A percentile compares a stretch with the other conserved stretches of the same genome.
Evolutionary conservation across 2,113 vertebrate species (phyloP).

Genomic region (Ariopsis seemanni): DNA sequence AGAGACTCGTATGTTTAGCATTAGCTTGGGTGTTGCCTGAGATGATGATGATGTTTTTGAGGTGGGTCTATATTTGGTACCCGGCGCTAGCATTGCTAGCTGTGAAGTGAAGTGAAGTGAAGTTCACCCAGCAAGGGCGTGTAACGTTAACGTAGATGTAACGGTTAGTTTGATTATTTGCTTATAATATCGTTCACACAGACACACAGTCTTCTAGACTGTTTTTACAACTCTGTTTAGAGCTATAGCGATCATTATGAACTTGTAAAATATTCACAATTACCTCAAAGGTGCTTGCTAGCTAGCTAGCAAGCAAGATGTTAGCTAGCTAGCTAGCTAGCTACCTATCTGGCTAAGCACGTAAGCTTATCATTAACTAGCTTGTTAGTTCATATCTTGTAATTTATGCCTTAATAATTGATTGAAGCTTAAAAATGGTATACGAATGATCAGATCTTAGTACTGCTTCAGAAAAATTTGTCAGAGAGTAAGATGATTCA

Average conservation of each 20-base stretch:
- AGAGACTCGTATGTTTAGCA: neutral
- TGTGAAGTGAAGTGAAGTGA: neutral
- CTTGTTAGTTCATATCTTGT: neutral
- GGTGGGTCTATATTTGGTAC: slow-evolving; percentile 29
- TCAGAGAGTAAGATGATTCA: too few species aligned
- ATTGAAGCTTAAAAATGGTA: neutral
- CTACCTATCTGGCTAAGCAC: neutral
- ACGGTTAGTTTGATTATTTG: neutral
- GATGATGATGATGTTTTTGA: slow-evolving; percentile 26
- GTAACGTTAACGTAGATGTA: neutral
- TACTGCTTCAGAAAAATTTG: too few species aligned
- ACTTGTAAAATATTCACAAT: neutral
- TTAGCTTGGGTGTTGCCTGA: slow-evolving; percentile 35
- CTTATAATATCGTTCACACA: neutral
- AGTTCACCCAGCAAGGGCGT: slow-evolving; percentile 42
- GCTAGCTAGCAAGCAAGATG: neutral
- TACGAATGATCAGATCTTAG: too few species aligned
- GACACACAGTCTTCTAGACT: neutral
- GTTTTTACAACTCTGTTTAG: neutral
- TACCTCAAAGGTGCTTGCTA: neutral
- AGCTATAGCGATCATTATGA: neutral
- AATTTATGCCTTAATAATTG: neutral
- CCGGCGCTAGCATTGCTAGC: slow-evolving; percentile 26
- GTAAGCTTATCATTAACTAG: neutral
- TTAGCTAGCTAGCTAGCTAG: neutral